A percentile compares a stretch with the other conserved stretches of the same genome.
Conservation (phyloP, 2,113 vertebrate genomes). For the Thunnus thynnus region DNA sequence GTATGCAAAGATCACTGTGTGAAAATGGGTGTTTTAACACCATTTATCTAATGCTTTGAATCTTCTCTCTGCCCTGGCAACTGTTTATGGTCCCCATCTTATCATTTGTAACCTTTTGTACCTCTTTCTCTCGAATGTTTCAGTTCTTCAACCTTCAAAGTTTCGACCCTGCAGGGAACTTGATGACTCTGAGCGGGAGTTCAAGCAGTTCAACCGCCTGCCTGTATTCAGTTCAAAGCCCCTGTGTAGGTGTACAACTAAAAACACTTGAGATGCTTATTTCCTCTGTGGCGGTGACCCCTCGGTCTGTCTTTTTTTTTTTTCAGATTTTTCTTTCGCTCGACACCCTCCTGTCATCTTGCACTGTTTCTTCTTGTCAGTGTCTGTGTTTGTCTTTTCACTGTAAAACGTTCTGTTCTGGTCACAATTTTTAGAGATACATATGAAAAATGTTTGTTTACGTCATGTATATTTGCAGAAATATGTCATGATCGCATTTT, state of each 20-base stretch:
- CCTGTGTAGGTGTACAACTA: neutral
- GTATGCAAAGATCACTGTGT: constrained; percentile 19
- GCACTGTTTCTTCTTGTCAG: too few relatives aligned
- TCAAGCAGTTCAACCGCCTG: constrained; percentile 18
- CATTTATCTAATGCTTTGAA: neutral
- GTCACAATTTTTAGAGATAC: too few relatives aligned
- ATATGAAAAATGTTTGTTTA: too few relatives aligned
- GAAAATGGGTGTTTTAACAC: constrained; percentile 8
- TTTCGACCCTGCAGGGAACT: constrained; percentile 9
- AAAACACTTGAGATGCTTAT: neutral
- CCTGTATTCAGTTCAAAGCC: neutral
- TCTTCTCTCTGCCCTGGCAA: neutral
- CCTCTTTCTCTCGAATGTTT: neutral
- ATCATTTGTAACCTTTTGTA: constrained; percentile 29
- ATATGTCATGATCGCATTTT: too few relatives aligned
- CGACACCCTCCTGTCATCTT: too few relatives aligned
- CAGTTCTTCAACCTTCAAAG: neutral
- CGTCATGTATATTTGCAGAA: too few relatives aligned
- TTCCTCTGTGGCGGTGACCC: constrained; percentile 15
- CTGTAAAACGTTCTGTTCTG: too few relatives aligned
- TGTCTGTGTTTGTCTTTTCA: too few relatives aligned
- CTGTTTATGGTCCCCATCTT: constrained; percentile 28
- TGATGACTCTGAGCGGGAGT: neutral
- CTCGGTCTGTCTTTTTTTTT: too few relatives aligned
- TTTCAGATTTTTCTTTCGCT: too few relatives aligned